A percentile compares a stretch with the other conserved stretches of the same genome.
Conservation (phyloP, 2,888 invertebrate genomes). For the Lycophotia porphyrea region DNA sequence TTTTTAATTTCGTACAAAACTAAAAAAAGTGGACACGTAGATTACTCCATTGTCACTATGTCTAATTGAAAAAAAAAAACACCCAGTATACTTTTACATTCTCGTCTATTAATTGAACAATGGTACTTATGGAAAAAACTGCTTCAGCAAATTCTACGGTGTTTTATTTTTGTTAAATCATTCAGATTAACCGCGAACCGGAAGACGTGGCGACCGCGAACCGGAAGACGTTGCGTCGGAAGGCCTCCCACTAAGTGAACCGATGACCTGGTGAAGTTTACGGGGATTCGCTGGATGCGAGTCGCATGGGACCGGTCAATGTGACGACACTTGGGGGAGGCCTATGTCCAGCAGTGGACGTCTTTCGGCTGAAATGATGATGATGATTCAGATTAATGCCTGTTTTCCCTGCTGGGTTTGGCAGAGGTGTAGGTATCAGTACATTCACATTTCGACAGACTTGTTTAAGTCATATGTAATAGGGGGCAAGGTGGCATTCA, state of each 20-base stretch:
- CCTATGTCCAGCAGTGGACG: too few relatives aligned
- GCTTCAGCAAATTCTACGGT: neutral
- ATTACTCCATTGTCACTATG: neutral
- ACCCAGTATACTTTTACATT: too few relatives aligned
- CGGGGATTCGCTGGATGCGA: too few relatives aligned
- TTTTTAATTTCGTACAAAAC: neutral
- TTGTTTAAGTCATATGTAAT: neutral
- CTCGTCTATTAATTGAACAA: neutral
- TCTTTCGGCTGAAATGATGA: too few relatives aligned
- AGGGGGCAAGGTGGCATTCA: neutral
- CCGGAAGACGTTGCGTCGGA: too few relatives aligned
- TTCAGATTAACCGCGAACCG: neutral
- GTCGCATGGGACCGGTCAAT: too few relatives aligned
- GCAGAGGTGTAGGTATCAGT: neutral
- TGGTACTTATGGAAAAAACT: neutral
- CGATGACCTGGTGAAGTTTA: too few relatives aligned
- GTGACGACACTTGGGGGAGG: too few relatives aligned
- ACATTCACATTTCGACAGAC: neutral
- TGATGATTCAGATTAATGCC: neutral
- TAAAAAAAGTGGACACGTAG: neutral
- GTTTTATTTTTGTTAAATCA: neutral
- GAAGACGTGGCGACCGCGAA: too few relatives aligned
- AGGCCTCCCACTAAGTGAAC: too few relatives aligned
- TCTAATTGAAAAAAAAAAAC: neutral
- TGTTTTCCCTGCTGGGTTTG: neutral